A percentile compares a stretch with the other conserved stretches of the same genome.
These are phyloP conservation scores for Colletes latitarsis DNA, from an alignment of 1,140 invertebrate genomes.

Conservation along the genomic window DNA sequence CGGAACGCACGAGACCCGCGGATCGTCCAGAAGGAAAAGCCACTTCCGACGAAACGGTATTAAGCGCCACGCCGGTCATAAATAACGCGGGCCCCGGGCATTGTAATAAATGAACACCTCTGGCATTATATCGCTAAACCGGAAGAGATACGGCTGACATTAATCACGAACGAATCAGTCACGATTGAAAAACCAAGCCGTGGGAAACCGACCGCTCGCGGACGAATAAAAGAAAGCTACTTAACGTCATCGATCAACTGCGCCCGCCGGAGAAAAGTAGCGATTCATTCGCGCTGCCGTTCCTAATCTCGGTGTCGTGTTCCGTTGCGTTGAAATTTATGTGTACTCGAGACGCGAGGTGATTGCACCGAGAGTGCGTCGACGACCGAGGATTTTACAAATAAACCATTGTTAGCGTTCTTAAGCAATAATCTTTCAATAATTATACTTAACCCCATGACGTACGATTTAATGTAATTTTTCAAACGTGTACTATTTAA, in stretches of 20 bases:
- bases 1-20: neutral
- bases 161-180: constrained; percentile 44
- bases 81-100: constrained; percentile 28
- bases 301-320: neutral
- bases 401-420: no score
- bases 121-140: constrained; percentile 34
- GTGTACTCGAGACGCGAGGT: neutral
- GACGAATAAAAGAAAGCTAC: constrained; percentile 29
- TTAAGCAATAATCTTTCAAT: no score
- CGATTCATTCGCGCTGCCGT: neutral
- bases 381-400: no score
- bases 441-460: no score
- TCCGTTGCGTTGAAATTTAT: neutral
- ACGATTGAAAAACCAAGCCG: constrained; percentile 30
- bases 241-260: constrained; percentile 31
- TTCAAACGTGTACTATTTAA: no score
- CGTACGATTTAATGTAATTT: no score
- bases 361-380: no score
- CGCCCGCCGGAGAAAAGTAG: no score
- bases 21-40: constrained; percentile 22
- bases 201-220: neutral
- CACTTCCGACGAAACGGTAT: constrained; percentile 41
- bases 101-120: constrained; percentile 39
- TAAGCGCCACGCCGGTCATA: constrained; percentile 33
- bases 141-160: constrained; percentile 37